Evolutionary conservation across 2,888 invertebrate species (phyloP).

Genomic region (Caenorhabditis panamensis): DNA sequence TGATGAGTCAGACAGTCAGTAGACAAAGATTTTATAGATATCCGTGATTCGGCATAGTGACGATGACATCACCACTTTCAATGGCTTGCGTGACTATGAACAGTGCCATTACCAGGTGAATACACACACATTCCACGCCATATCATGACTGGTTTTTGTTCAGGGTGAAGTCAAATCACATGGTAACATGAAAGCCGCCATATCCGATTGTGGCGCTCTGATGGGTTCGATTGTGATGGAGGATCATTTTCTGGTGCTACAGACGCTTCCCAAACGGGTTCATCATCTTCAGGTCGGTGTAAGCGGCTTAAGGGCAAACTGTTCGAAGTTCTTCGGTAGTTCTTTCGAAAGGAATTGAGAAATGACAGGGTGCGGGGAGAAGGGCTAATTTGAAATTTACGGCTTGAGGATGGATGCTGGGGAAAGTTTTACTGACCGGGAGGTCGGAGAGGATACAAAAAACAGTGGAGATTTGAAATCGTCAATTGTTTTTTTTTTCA

Average conservation of each 20-base stretch:
- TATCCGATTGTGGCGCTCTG: slow-evolving; percentile 78
- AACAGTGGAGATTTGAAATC: no score
- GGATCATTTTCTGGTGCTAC: slow-evolving; percentile 80
- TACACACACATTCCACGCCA: background rate
- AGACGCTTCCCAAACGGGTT: slow-evolving; percentile 77
- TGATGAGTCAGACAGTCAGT: slow-evolving; percentile 15
- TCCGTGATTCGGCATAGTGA: slow-evolving; percentile 73
- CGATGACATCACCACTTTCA: slow-evolving; percentile 55
- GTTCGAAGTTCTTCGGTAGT: slow-evolving; percentile 5
- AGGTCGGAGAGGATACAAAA: no score
- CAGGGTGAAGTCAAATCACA: slow-evolving; percentile 68
- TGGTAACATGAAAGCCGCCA: slow-evolving; percentile 73
- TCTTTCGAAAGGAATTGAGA: slow-evolving; percentile 5
- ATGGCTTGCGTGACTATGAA: slow-evolving; percentile 65
- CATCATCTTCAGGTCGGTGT: slow-evolving; percentile 65
- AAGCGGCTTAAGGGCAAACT: slow-evolving; percentile 33
- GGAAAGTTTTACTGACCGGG: no score
- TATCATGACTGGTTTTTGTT: slow-evolving; percentile 3
- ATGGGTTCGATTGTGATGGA: slow-evolving; percentile 79
- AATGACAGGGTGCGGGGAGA: background rate
- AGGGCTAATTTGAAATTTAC: background rate
- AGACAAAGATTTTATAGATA: slow-evolving; percentile 62
- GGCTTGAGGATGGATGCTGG: background rate
- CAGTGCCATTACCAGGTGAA: slow-evolving; percentile 76
- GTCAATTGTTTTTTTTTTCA: slow-evolving; percentile 60